Base-by-base conservation (phyloP, 1,140 invertebrate genomes). In the Drosophila sp. region DNA sequence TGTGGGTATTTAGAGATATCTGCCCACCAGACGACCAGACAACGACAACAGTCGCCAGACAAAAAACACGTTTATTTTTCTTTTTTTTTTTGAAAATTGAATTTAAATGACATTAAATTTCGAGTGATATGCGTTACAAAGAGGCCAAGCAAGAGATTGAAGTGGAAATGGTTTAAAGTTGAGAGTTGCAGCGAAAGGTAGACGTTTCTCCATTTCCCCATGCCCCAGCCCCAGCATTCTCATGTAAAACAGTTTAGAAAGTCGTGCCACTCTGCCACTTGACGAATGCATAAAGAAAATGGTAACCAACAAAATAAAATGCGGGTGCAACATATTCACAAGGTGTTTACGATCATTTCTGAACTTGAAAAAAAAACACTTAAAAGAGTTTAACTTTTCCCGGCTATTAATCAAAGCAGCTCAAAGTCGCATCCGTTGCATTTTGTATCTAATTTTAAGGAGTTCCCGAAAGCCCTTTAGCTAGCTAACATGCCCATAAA, bases 51-150 rank as follows among this genome's bases (percentile, higher is more conserved):
- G 44, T 47, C 44, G 23, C 17, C 44, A 47, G 44, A 50, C 44
- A 50, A 23, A 23, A 79, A 87, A 87, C 83, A 87, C 72, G 83
- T 87, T 87, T 38, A 1, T 4, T 35, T 6, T 38, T 38, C 11
- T 10, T 79, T 35, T 76, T 50, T 65, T 68, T 73, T 55, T 73
- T 60, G 70, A 70, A 85, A 86, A 87, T 87, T 82, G 57, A 87
- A 86, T 86, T 79, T 79, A 83, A 86, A 87, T 87, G 66, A 69
- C 76, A 87, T 86, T 76, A 79, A 70, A 79, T 72, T 29, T 83
- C 60, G 44, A 87, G 66, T 72, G 82, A 67, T 77, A 66, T 60
- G 64, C 44, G 44, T 50, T 17, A 17, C 44, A 50, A 50, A 50
- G 44, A 50, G 44, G 23, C 44, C 44, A 50, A 27, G n/a, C 8